Percentiles rank a stretch among this genome's conserved stretches.
Evolutionary conservation across 2,888 invertebrate species (phyloP).

Genomic region (Drosophila differens): DNA sequence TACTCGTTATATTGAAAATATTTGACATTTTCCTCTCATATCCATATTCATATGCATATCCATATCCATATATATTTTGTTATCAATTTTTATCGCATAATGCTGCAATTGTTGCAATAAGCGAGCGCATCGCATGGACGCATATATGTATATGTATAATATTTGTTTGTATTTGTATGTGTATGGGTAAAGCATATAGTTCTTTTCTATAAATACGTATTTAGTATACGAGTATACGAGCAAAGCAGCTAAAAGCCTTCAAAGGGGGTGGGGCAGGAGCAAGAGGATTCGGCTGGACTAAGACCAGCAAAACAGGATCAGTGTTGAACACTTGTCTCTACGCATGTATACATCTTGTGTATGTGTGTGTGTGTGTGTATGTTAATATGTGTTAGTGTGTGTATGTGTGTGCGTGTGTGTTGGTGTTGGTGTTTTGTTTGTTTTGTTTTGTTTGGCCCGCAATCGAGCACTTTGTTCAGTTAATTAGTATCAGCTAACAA

Average conservation of each 20-base stretch:
- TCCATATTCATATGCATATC: constrained; percentile 4
- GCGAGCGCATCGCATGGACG: constrained; percentile 36
- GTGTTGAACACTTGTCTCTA: constrained; percentile 68
- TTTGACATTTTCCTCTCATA: constrained; percentile 40
- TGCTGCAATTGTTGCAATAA: constrained; percentile 53
- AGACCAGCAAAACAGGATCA: constrained; percentile 47
- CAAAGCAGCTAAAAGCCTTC: constrained; percentile 61
- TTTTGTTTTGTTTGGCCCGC: constrained; percentile 11
- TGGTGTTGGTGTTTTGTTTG: not conserved
- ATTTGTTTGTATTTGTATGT: constrained; percentile 34
- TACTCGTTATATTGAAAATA: constrained; percentile 63
- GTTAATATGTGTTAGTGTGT: constrained; percentile 7
- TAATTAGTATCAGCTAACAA: constrained; percentile 24
- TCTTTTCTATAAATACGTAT: constrained; percentile 24
- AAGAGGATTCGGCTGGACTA: constrained; percentile 26
- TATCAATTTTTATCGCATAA: constrained; percentile 8
- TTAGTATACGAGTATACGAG: constrained; percentile 46
- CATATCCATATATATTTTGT: not conserved
- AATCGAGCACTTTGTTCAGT: constrained; percentile 49
- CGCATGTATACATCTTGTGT: constrained; percentile 44
- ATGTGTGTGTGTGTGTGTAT: constrained; percentile 18
- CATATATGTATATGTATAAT: constrained; percentile 25
- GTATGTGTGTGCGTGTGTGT: constrained; percentile 12
- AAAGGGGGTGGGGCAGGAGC: constrained; percentile 17
- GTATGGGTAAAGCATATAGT: constrained; percentile 54